Evolutionary conservation across 1,140 invertebrate genomes (phyloP), one percentile per base, ranked within the genome.

Genomic region (Ooceraea biroi): DNA sequence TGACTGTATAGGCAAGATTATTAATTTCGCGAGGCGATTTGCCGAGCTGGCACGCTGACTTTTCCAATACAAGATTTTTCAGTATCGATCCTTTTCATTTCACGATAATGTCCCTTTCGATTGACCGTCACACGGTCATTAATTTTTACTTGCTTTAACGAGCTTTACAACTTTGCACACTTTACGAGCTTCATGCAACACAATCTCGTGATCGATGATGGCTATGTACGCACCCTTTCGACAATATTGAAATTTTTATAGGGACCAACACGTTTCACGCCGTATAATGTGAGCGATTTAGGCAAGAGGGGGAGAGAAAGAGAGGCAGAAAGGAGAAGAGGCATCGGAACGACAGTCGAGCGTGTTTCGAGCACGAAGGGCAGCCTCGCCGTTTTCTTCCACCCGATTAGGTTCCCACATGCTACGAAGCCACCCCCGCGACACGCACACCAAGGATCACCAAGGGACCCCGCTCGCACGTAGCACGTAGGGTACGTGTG

Each of bases 351-450:
- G 50, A 80, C 76, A 80, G 63, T 78, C 30, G 86, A 78, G 30
- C 69, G 74, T 57, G 61, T 82, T 82, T 85, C 82, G 84, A 83
- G 68, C 57, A 76, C 44, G 52, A 65, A 60, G 72, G 52, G 68
- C 63, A 82, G 36, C 30, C 58, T 76, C 72, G 30, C 41, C 19
- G 65, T 84, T 84, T 77, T 84, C 80, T 78, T 85, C 61, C 72
- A 46, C 63, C 87, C 85, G 86, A 88, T 91, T 88, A 86, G 91
- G 93, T 93, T 94, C 93, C 92, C 93, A 94, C 93, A 94, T 94
- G 91, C 91, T 91, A 90, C 89, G 88, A 90, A 94, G 86, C 93
- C 94, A 94, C 94, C 94, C 94, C 93, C 94, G 93, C 93, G 82
- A 87, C 82, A 73, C 71, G 85, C 83, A 83, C 88, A 87, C 82